These are phyloP conservation scores for Chrysina gloriosa DNA, from an alignment of 2,888 invertebrate genomes.

Conservation along the genomic window DNA sequence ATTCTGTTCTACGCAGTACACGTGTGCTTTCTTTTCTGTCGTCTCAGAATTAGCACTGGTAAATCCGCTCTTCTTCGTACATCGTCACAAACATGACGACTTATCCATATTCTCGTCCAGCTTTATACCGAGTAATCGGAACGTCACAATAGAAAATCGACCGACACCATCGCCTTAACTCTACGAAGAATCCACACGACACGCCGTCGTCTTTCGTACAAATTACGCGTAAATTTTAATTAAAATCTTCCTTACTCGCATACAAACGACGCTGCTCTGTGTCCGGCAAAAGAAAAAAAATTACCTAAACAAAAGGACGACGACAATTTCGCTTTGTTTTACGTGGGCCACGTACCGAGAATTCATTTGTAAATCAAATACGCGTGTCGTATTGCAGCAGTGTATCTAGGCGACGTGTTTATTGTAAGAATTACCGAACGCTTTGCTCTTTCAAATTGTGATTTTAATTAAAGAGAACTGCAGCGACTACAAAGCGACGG, in stretches of 20 bases:
- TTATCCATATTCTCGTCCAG: too few species aligned
- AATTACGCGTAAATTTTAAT: too few species aligned
- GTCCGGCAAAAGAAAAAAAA: background rate
- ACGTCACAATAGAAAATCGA: too few species aligned
- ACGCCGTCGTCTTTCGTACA: background rate
- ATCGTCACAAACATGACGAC: too few species aligned
- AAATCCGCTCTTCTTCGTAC: too few species aligned
- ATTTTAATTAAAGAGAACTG: slow-evolving; percentile 1
- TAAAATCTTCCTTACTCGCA: background rate
- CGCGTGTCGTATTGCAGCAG: background rate
- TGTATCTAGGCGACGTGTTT: background rate
- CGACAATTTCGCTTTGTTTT: slow-evolving; percentile 5
- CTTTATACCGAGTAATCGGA: too few species aligned
- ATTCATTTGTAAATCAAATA: slow-evolving; percentile 20
- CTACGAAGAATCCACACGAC: background rate
- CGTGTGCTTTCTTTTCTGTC: too few species aligned
- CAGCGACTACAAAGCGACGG: background rate
- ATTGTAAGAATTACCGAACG: background rate
- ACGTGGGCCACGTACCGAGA: slow-evolving; percentile 2
- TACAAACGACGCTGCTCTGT: background rate
- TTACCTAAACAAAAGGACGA: background rate
- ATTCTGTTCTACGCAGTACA: too few species aligned
- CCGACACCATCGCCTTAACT: too few species aligned
- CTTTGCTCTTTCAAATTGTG: background rate
- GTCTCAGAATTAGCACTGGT: too few species aligned